Conservation (phyloP, 2,888 invertebrate genomes). For the Scotopteryx bipunctaria region DNA sequence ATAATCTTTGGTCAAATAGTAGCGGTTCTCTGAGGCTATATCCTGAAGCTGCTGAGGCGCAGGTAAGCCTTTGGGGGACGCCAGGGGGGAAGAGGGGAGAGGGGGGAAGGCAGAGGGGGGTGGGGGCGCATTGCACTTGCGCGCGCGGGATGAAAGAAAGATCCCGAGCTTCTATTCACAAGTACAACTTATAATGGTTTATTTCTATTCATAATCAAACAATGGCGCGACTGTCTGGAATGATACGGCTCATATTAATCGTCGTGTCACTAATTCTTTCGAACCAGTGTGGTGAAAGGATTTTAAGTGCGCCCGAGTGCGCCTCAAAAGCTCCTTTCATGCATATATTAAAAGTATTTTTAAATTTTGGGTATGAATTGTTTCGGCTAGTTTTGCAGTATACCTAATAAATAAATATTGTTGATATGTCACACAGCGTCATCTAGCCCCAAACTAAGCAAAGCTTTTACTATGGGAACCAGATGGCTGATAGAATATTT, state of each 20-base stretch:
- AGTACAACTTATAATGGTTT: constrained; percentile 1
- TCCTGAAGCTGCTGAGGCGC: constrained; percentile 45
- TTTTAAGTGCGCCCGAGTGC: too few species aligned
- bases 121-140: constrained; percentile 63
- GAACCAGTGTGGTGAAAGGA: too few species aligned
- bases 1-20: constrained; percentile 56
- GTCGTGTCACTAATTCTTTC: too few species aligned
- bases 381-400: too few species aligned
- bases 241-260: background rate
- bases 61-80: constrained; percentile 68
- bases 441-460: too few species aligned
- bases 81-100: constrained; percentile 37
- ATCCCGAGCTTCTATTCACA: constrained; percentile 30
- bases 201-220: constrained; percentile 9
- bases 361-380: too few species aligned
- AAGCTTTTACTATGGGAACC: too few species aligned
- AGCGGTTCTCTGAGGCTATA: constrained; percentile 67
- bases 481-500: too few species aligned
- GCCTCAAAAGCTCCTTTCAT: too few species aligned
- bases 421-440: too few species aligned
- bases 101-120: constrained; percentile 29
- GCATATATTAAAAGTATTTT: too few species aligned
- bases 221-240: background rate
- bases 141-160: constrained; percentile 41
- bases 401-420: too few species aligned